These are phyloP conservation scores for Drosophila testacea DNA, from an alignment of 2,888 invertebrate species.

Conservation along the genomic window DNA sequence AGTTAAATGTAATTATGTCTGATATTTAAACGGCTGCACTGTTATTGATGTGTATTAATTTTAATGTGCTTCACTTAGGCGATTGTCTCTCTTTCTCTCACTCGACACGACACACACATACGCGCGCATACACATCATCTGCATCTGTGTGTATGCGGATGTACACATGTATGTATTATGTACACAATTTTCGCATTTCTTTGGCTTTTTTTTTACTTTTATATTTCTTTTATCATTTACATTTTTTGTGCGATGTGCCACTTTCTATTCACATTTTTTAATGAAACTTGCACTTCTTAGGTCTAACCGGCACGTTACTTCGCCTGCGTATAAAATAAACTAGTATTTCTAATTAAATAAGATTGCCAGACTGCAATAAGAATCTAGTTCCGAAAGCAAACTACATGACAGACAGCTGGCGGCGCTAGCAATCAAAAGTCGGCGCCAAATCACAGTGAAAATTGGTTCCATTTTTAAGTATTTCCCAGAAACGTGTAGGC, in stretches of 20 bases:
- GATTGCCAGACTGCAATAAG: no score
- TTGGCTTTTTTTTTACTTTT: constrained; percentile 46
- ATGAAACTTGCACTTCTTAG: constrained; percentile 38
- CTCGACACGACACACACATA: constrained; percentile 35
- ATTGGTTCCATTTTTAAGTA: no score
- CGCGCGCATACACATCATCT: constrained; percentile 30
- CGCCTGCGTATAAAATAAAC: constrained; percentile 16
- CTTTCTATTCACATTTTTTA: constrained; percentile 60
- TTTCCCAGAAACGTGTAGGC: no score
- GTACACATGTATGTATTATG: constrained; percentile 37
- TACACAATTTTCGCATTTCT: constrained; percentile 66
- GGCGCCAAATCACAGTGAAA: no score
- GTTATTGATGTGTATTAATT: constrained; percentile 61
- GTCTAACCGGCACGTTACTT: constrained; percentile 44
- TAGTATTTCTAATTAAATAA: no score
- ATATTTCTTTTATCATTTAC: constrained; percentile 63
- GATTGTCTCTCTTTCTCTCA: constrained; percentile 23
- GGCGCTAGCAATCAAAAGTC: no score
- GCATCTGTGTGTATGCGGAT: constrained; percentile 43
- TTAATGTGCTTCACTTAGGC: constrained; percentile 57
- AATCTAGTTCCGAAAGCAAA: no score
- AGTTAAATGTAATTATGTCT: constrained; percentile 40
- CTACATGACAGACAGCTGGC: no score
- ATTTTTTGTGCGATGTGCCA: constrained; percentile 60
- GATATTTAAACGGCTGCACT: constrained; percentile 47